Base-by-base conservation (phyloP, 35 echinoderm and acorn worm genomes). In the Diadema setosum region DNA sequence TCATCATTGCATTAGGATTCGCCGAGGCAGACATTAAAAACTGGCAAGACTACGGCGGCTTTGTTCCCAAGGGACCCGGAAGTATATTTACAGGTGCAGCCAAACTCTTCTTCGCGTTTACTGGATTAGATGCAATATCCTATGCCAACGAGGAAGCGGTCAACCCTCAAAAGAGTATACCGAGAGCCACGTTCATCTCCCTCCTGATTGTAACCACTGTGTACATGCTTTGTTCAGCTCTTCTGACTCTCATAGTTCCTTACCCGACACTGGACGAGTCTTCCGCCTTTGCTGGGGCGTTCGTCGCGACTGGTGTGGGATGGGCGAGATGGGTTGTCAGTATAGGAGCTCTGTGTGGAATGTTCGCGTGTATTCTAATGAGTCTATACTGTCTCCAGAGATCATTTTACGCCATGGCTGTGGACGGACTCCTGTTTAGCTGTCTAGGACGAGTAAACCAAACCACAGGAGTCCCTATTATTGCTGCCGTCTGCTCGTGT, bases 51-150 rank as follows among this genome's bases (percentile, higher is more conserved):
- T 48, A 80, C 16, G 84, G 84, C 0, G 84, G 84, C 0, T 92
- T 92, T 39, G 70, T 81, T 41, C 70, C 90, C 2, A 70, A 81
- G 43, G 84, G 90, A 26, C 21, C 73, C 25, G 34, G 11, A 0
- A 81, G 83, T 16, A 63, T 86, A 31, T 4, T 92, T 3, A 39
- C 90, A 8, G 90, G 90, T 14, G 70, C 84, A 43, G 83, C 90
- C 0, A 87, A 55, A 4, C 42, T 86, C 14, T 92, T 92, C 46
- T 87, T 35, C 44, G 70, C 83, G 4, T 92, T 58, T 58, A 74
- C 87, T 46, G 90, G 90, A 4, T 92, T 92, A 29, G 90, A 92
- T 45, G 78, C 45, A 37, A 87, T 92, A 25, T 70, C 84, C 17
- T 29, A 80, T 6, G 59, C 90, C 3, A 39, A 63, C 21, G 90